Conservation (phyloP, 2,797 vertebrate species). For the Enteromius thamalakanensis region DNA sequence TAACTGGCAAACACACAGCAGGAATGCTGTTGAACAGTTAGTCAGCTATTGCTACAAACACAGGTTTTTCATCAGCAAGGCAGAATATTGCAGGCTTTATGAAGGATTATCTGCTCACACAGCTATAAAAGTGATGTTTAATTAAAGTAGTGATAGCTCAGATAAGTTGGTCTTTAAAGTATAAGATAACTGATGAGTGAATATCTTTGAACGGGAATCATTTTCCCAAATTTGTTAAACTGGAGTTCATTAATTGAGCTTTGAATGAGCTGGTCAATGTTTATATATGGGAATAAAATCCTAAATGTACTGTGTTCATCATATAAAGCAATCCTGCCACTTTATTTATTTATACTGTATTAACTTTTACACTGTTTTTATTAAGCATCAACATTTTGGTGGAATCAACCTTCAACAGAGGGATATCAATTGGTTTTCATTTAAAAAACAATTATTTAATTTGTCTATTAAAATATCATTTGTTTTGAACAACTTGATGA, state of each 20-base stretch:
- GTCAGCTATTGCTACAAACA: conserved; percentile 35
- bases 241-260: not conserved
- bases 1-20: conserved; percentile 57
- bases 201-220: not conserved
- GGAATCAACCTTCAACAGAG: not conserved
- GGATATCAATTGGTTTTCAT: not conserved
- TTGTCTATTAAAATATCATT: not conserved
- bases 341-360: not conserved
- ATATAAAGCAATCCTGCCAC: not conserved
- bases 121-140: not conserved
- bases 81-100: not conserved
- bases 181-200: not conserved
- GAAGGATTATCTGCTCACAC: not conserved
- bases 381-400: not conserved
- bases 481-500: not conserved
- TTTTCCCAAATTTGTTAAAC: not conserved
- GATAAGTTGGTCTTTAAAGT: not conserved
- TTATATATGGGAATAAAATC: not conserved
- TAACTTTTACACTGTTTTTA: not conserved
- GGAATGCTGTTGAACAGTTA: conserved; percentile 49
- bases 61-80: not conserved
- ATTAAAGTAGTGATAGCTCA: not conserved
- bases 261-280: not conserved
- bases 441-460: not conserved
- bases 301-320: not conserved